Conservation (phyloP, 2,888 invertebrate species). For the Lepidochrysops patricia region DNA sequence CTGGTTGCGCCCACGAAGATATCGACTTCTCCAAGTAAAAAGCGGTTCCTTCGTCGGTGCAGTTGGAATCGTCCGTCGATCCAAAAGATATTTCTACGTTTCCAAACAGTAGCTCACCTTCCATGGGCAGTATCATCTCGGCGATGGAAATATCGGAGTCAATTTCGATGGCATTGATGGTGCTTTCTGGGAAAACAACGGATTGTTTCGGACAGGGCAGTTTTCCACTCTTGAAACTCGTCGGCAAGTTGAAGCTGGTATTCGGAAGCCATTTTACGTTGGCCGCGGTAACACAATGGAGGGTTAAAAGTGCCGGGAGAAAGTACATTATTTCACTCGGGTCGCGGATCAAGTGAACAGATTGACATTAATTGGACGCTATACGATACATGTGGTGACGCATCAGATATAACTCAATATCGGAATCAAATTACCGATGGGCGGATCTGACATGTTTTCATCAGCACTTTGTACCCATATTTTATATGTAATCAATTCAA, state of each 20-base stretch:
- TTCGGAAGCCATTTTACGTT: constrained; percentile 55
- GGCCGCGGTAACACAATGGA: constrained; percentile 33
- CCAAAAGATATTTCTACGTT: constrained; percentile 45
- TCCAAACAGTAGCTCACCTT: constrained; percentile 50
- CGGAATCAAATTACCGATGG: background rate
- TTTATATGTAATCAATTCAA: too few species aligned
- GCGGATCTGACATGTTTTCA: constrained; percentile 1
- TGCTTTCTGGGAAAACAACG: constrained; percentile 48
- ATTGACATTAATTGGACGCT: constrained; percentile 28
- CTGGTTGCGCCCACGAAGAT: constrained; percentile 51
- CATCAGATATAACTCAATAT: background rate
- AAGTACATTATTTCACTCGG: background rate
- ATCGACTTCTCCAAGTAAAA: constrained; percentile 44
- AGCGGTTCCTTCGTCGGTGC: constrained; percentile 36
- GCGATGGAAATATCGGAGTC: constrained; percentile 36
- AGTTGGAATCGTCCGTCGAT: constrained; percentile 34
- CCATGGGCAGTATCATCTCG: constrained; percentile 50
- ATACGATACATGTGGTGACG: constrained; percentile 46
- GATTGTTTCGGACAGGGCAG: constrained; percentile 57
- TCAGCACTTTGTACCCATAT: background rate
- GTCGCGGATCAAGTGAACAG: background rate
- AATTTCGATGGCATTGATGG: constrained; percentile 40
- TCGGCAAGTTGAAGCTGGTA: constrained; percentile 47
- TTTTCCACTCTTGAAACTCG: constrained; percentile 46
- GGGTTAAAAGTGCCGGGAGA: constrained; percentile 16